Evolutionary conservation across 2,888 invertebrate genomes (phyloP), one percentile per base, ranked within the genome.

Genomic region (Papilio elwesi): DNA sequence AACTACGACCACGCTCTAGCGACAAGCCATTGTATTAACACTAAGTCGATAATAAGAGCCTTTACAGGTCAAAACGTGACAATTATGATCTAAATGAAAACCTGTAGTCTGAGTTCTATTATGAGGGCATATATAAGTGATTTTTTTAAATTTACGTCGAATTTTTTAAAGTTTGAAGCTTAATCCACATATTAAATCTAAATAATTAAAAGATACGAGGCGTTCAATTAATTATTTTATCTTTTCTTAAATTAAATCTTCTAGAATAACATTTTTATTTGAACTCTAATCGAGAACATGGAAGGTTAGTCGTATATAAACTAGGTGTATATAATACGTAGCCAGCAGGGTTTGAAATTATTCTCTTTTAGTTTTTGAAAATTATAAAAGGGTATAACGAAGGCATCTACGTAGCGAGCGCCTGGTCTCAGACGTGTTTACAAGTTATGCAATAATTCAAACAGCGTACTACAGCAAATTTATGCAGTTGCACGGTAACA

Each of bases 401-500:
- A 83, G 81, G 82, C 81, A 81, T 84, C 83, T 81, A 81, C 82
- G 85, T 85, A 82, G 82, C 83, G 77, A 84, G 85, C 84, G 85
- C 80, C 80, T 82, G 86, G 83, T 87, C 87, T 87, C 77, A 87
- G 87, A 86, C 90, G 87, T 92, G 91, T 92, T 92, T 92, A 92
- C 92, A 92, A 91, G 89, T 91, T 91, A 91, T 90, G 90, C 89
- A 89, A 91, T 92, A 91, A 92, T 90, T 93, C 91, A 91, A 91
- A 91, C 88, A 88, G 85, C 87, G 87, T 87, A 85, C 82, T 87
- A 88, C 87, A 85, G 88, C 83, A 91, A 92, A 91, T 92, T 90
- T 91, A 92, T 92, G 90, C 91, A 84, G 86, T 84, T 84, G 85
- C 90, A 92, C 90, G 89, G 88, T 85, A 89, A 90, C 91, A 90